A percentile compares a stretch with the other conserved stretches of the same genome.
phyloP scores from a whole-genome alignment of 2,113 vertebrate genomes.

The Otis tarda region DNA sequence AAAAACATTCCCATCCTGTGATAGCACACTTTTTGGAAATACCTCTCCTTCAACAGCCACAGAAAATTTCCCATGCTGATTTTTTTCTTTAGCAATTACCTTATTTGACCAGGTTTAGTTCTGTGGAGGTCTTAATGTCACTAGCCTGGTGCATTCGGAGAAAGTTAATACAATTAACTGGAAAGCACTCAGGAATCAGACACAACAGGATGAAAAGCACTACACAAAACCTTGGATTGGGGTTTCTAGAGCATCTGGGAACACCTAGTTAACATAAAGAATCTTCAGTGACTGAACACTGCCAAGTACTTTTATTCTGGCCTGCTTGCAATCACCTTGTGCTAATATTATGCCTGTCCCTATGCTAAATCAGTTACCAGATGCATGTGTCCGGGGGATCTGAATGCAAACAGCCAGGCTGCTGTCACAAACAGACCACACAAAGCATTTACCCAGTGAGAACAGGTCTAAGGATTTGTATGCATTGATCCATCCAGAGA shows the following conservation, averaged over 20 bases:
- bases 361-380: neutral
- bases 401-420: neutral
- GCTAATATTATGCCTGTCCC: neutral
- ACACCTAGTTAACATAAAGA: neutral
- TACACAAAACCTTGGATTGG: neutral
- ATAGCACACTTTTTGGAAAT: neutral
- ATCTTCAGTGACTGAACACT: neutral
- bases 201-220: neutral
- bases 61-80: neutral
- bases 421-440: neutral
- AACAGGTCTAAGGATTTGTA: neutral
- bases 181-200: neutral
- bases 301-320: neutral
- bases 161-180: neutral
- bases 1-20: neutral
- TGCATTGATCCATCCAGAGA: neutral
- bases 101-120: neutral
- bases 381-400: neutral
- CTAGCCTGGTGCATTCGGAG: neutral
- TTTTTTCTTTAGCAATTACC: neutral
- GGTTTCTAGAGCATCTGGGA: neutral
- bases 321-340: neutral
- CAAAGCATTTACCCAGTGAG: neutral
- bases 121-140: neutral
- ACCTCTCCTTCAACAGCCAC: neutral